Conservation (phyloP, 2,113 vertebrate genomes). For the Electrona antarctica region DNA sequence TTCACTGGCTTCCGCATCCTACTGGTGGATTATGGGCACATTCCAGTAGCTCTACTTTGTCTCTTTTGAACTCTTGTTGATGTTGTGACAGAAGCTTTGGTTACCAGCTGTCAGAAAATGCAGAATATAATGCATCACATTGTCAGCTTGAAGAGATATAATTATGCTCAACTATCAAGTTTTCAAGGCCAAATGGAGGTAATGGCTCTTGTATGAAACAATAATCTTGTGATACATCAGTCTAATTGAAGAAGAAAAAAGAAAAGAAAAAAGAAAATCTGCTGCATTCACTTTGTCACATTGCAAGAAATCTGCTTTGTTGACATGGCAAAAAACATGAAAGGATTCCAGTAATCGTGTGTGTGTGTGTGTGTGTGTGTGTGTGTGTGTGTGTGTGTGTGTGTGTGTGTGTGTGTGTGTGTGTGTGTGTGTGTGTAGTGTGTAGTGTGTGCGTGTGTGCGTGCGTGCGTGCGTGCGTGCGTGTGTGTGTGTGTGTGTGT, state of each 20-base stretch:
- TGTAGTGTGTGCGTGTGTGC: constrained; percentile 37
- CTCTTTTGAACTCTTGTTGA: constrained; percentile 38
- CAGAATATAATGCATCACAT: constrained; percentile 44
- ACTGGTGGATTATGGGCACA: constrained; percentile 46
- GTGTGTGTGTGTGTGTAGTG: constrained; percentile 30
- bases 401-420: neutral
- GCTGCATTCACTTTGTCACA: constrained; percentile 50
- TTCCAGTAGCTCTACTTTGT: constrained; percentile 5
- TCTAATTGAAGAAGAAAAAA: constrained; percentile 41
- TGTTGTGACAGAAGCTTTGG: constrained; percentile 42
- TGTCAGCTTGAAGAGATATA: constrained; percentile 52
- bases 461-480: constrained; percentile 38
- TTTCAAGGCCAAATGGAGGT: constrained; percentile 56
- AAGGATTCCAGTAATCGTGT: constrained; percentile 51
- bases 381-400: constrained; percentile 9
- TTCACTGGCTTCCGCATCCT: constrained; percentile 56
- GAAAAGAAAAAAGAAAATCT: neutral
- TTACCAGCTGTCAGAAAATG: constrained; percentile 33
- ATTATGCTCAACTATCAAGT: constrained; percentile 56
- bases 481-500: constrained; percentile 15
- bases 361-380: constrained; percentile 38
- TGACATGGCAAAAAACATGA: constrained; percentile 42
- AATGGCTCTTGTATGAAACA: constrained; percentile 54
- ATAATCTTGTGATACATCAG: constrained; percentile 55
- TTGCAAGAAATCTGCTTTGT: constrained; percentile 40